Evolutionary conservation across 2,113 vertebrate genomes (phyloP), one percentile per base, ranked within the genome.

Genomic region (Cyprinus carpio): DNA sequence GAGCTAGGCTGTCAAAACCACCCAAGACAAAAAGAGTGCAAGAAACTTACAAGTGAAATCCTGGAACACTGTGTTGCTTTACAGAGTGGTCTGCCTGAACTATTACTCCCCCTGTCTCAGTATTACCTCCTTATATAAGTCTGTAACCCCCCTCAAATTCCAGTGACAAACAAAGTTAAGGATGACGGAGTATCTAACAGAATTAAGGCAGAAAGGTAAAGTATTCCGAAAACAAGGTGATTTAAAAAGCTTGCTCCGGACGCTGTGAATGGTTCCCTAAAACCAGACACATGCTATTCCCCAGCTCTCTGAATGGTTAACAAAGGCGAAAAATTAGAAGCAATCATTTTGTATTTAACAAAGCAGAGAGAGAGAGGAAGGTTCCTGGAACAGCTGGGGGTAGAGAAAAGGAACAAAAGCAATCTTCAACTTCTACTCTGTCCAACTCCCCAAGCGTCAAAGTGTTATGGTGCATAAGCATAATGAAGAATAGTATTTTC

Each of bases 171-270:
- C 83, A 86, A 83, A 85, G 65, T 87, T 86, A 87, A 64, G 54
- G 27, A 77, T 80, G 89, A 87, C 54, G 29, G 62, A 60, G 60
- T 75, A 69, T 72, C 74, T 84, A 83, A 89, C 40, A 49, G 65
- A 90, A 91, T 89, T 86, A 89, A 86, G 81, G 40, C 46, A 77
- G 62, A 84, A 87, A 49, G 40, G 20, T 34, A 4, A 75, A 81
- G 87, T 62, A 51, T 51, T 75, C 76, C 37, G 27, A 83, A 75
- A 87, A 84, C 74, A 75, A 81, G 69, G 84, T 25, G 64, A 87
- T 89, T 87, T 86, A 85, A 86, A 82, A 58, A 20, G 64, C 87
- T 87, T 84, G 86, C 88, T 87, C 88, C 3, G 51, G 43, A 62
- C 23, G 43, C 74, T 72, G 54, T 74, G 31, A 87, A 88, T 8